Conservation (phyloP, 2,797 vertebrate species). For the Leptoclinus maculatus region DNA sequence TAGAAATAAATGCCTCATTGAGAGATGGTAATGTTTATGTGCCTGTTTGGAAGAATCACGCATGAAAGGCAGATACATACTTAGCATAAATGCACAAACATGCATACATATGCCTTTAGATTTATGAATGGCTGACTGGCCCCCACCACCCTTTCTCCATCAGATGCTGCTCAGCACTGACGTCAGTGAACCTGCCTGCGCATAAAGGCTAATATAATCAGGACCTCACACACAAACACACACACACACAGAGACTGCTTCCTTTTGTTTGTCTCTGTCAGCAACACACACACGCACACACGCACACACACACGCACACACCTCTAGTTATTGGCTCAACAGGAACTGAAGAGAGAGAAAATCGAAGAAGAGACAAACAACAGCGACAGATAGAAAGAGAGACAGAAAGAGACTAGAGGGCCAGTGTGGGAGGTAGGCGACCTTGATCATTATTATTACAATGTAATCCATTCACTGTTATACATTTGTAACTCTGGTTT, state of each 20-base stretch:
- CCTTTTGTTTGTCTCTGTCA: constrained; percentile 43
- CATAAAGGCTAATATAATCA: constrained; percentile 77
- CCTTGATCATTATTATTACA: constrained; percentile 38
- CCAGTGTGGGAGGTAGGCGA: background rate
- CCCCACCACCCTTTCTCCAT: constrained; percentile 34
- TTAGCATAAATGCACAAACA: constrained; percentile 13
- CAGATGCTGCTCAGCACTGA: constrained; percentile 61
- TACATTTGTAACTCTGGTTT: constrained; percentile 14
- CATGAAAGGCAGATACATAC: background rate
- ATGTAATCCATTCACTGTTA: constrained; percentile 45
- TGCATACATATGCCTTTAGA: constrained; percentile 10
- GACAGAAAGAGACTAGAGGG: constrained; percentile 10
- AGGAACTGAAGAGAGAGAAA: constrained; percentile 12
- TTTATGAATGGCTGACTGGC: constrained; percentile 60
- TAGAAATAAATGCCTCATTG: background rate
- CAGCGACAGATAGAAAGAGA: background rate
- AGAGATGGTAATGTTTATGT: background rate
- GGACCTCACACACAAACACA: constrained; percentile 28
- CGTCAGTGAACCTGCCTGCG: constrained; percentile 69
- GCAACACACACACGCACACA: constrained; percentile 1
- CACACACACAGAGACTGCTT: constrained; percentile 29
- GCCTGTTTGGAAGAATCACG: background rate
- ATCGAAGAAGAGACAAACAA: constrained; percentile 2
- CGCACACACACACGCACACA: constrained; percentile 11
- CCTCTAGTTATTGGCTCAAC: constrained; percentile 33